Evolutionary conservation across 2,113 vertebrate species (phyloP), one percentile per base, ranked within the genome.

Genomic region (Physeter macrocephalus): DNA sequence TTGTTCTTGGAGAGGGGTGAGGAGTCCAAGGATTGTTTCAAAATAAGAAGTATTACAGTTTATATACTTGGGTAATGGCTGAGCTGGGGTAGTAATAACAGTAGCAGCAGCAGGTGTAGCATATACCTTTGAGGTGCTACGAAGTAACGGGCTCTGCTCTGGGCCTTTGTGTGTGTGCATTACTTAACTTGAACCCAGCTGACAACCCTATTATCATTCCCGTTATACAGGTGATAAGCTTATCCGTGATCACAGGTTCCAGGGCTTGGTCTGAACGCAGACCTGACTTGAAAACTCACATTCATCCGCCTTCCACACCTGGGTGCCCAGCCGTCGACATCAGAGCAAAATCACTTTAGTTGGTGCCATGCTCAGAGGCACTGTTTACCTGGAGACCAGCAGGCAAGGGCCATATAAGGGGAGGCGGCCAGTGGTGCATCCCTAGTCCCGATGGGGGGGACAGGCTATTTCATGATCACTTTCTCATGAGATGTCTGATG

Each of bases 71-170:
- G 82, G 7, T 20, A 54, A 43, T 23, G 49, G 31, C 71, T 46
- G 27, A 59, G n/a, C 54, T 34, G 36, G 13, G 34, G 0, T 2
- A 4, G 0, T 2, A 4, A 1, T 5, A 31, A 9, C 7, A 29
- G 8, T 1, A n/a, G 4, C 41, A 41, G 31, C 6, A 5, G n/a
- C 6, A 31, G 64, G 17, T 46, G 14, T 1, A 2, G 17, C 7
- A 0, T 14, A 9, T 0, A 5, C 49, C 27, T 85, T 57, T 57
- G 18, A 31, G 29, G 62, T 20, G 21, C 14, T 41, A 5, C 69
- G 11, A 21, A 75, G 9, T 29, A 7, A 25, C n/a, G 66, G 29
- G 57, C 49, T 39, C 31, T 49, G 5, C 29, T 1, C 54, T 23
- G 61, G 29, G 61, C 43, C 59, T 43, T 36, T 21, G 3, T 7